These are phyloP conservation scores for Gnathonemus longibarbis DNA, from an alignment of 2,113 vertebrate species.

Conservation along the genomic window DNA sequence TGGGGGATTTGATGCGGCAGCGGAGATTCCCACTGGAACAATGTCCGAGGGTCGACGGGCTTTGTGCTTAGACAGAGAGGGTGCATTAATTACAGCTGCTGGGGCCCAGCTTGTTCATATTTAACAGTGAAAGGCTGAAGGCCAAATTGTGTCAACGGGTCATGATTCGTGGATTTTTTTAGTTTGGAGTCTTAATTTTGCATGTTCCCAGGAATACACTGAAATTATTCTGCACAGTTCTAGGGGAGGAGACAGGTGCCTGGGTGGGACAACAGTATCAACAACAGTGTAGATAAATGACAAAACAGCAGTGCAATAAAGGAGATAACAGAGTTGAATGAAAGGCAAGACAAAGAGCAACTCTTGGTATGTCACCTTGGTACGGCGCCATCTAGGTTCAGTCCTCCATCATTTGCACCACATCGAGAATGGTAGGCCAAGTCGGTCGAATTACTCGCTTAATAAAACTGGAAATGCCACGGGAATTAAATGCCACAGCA, in stretches of 20 bases:
- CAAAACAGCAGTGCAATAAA: not conserved
- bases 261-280: not conserved
- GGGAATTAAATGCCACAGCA: not conserved
- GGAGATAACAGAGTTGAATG: not conserved
- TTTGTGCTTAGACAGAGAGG: not conserved
- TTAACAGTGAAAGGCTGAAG: not conserved
- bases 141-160: not conserved
- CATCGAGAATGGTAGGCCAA: not conserved
- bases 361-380: not conserved
- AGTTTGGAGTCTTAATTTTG: not conserved
- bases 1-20: not conserved
- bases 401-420: not conserved
- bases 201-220: not conserved
- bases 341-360: not conserved
- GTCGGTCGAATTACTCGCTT: not conserved
- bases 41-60: not conserved
- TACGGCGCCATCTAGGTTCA: not conserved
- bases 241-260: not conserved
- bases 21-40: not conserved
- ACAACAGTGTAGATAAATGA: not conserved
- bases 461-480: not conserved
- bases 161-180: not conserved
- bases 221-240: not conserved
- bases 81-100: slow-evolving; percentile 4
- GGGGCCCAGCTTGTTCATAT: not conserved